phyloP scores from a whole-genome alignment of 1,140 invertebrate species.

The Drosophila rhopaloa region DNA sequence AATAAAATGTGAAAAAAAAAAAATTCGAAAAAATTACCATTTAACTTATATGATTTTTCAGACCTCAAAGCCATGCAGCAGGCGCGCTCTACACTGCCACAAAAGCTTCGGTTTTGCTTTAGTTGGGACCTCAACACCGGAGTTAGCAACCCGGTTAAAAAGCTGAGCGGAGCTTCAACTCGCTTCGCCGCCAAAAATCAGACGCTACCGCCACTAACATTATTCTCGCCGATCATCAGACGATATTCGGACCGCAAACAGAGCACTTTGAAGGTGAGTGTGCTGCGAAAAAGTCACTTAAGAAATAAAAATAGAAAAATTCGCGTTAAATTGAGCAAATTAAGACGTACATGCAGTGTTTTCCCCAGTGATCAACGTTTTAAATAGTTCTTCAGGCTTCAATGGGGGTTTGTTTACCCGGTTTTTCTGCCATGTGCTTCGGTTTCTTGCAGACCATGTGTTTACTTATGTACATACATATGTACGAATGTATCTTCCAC shows the following conservation, averaged over 20 bases:
- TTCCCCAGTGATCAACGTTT: not conserved
- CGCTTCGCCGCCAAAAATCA: constrained; percentile 16
- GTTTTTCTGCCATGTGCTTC: constrained; percentile 1
- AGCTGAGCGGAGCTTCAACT: constrained; percentile 33
- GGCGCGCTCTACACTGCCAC: constrained; percentile 20
- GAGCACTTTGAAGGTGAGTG: constrained; percentile 31
- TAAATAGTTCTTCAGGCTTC: not conserved
- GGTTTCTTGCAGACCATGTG: constrained; percentile 7
- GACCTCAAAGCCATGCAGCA: constrained; percentile 21
- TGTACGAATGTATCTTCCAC: not conserved
- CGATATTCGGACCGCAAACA: constrained; percentile 27
- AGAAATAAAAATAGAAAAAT: not conserved
- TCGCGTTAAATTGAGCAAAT: constrained; percentile 4
- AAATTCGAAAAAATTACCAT: too few species aligned
- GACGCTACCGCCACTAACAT: constrained; percentile 3
- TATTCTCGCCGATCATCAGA: constrained; percentile 39
- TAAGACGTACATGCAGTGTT: not conserved
- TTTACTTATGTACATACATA: not conserved
- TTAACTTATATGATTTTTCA: too few species aligned
- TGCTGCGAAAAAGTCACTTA: not conserved
- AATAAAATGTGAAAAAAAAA: not conserved
- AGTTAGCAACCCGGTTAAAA: constrained; percentile 20
- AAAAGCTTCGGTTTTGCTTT: constrained; percentile 29
- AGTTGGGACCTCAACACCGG: constrained; percentile 37
- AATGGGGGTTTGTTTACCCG: not conserved